Conservation (phyloP, 2,888 invertebrate genomes). For the Andrena camellia region DNA sequence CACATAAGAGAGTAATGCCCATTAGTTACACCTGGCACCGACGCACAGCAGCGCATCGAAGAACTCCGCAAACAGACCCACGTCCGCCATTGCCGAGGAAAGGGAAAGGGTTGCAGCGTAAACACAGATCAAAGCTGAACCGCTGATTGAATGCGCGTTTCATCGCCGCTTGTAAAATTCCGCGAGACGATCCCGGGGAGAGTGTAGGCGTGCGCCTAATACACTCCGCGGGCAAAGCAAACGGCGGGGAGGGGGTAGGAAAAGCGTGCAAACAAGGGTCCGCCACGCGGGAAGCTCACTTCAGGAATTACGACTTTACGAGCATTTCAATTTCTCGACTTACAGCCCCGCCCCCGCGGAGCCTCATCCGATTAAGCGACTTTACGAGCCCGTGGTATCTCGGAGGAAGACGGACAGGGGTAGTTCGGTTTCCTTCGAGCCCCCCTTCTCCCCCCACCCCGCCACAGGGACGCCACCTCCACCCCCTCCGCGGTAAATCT, state of each 20-base stretch:
- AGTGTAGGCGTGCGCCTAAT: background rate
- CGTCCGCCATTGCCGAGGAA: background rate
- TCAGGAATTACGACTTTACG: slow-evolving; percentile 72
- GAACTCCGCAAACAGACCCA: background rate
- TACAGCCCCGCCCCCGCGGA: slow-evolving; percentile 52
- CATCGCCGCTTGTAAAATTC: background rate
- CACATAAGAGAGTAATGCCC: background rate
- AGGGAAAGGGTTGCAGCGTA: background rate
- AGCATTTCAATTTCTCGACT: slow-evolving; percentile 71
- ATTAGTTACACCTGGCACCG: background rate
- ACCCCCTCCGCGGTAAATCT: slow-evolving; percentile 48
- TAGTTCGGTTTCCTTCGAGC: slow-evolving; percentile 45
- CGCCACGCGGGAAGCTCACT: slow-evolving; percentile 25
- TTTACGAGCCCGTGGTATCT: slow-evolving; percentile 74
- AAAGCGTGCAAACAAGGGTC: slow-evolving; percentile 43
- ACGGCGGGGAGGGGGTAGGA: background rate
- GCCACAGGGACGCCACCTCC: slow-evolving; percentile 3
- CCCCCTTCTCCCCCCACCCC: background rate
- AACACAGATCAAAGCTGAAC: background rate
- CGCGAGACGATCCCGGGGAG: background rate
- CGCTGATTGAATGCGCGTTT: slow-evolving; percentile 4
- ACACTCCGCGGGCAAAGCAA: slow-evolving; percentile 19
- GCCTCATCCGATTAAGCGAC: slow-evolving; percentile 79
- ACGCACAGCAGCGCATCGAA: background rate
- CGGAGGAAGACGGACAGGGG: slow-evolving; percentile 46